Base-by-base conservation (phyloP, 2,888 invertebrate species). In the Caenorhabditis drosophilae region DNA sequence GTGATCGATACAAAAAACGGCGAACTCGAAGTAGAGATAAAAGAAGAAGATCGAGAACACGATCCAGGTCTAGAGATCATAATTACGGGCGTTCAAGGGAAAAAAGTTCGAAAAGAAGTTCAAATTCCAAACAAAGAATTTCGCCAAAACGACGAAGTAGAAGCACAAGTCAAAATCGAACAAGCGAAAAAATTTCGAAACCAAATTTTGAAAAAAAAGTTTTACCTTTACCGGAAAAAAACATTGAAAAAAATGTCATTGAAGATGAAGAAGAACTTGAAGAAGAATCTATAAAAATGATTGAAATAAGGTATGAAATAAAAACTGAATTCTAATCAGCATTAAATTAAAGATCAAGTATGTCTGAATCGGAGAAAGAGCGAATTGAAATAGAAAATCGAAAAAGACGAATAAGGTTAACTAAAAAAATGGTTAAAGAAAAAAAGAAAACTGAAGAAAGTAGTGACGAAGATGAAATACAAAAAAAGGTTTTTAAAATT, bases 331-430 rank as follows among this genome's bases (percentile, higher is more conserved):
- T n/a, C n/a, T n/a, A n/a, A n/a, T n/a, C n/a, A n/a, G n/a, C n/a
- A n/a, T n/a, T n/a, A n/a, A n/a, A n/a, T n/a, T n/a, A n/a, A n/a
- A n/a, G 74, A 46, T 79, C 79, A 15, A 73, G 74, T 34, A 81
- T 81, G 81, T 79, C 79, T 31, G 81, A 81, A 41, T 79, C 79
- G 7, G 81, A 81, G 47, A 75, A 74, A 42, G 81, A 81, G 53
- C 63, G 71, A 40, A 67, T 72, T 22, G 78, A 81, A 48, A 79
- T 81, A 23, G 79, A 79, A 50, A 81, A 81, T 48, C 60, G 80
- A 15, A 81, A 81, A 51, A 57, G 78, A 23, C 59, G 78, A 34
- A 73, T 81, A 41, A 69, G 67, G 16, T 51, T 67, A 44, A 81
- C 80, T 2, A 79, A 81, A 44, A 64, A 68, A 22, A 55, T 74